Evolutionary conservation across 2,113 vertebrate species (phyloP), one percentile per base, ranked within the genome.

Genomic region (Corvus hawaiiensis): DNA sequence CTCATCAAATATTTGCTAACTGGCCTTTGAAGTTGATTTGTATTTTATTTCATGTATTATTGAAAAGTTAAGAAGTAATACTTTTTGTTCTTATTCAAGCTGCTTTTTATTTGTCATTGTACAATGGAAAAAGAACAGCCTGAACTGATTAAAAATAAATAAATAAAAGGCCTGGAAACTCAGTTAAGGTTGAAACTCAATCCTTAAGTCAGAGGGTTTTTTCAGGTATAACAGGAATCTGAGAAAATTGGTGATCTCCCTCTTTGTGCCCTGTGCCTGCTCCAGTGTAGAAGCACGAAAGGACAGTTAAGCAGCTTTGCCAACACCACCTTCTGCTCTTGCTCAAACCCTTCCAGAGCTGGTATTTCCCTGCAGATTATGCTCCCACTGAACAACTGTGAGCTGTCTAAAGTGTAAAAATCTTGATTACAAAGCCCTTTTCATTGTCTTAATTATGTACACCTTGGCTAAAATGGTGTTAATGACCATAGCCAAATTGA

Each of bases 131-230:
- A 83, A 73, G 96, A 88, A 90, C 96, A 87, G 84, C 90, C 92
- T 96, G 95, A 95, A 91, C 63, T 94, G 77, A 92, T 96, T 97
- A 93, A 94, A 96, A 96, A 95, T 95, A 97, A 97, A 95, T 94
- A 96, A 97, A 94, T 94, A 97, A 93, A 93, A 84, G 93, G 87
- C 81, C 88, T 97, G 72, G 85, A 96, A 91, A 74, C 41, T 85
- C 73, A 28, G 92, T 87, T 94, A 95, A 95, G 72, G 83, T 63
- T 93, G 93, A 94, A 96, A 96, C 80, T 92, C 44, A 79, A 75
- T 87, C 83, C 87, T 51, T 22, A 41, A 86, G 83, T 92, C 28
- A 20, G 73, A 37, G 68, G 32, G 18, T 4, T 87, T 94, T 90
- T 84, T 72, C 94, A 96, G 94, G 93, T 95, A 51, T 21, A 88